These are phyloP conservation scores for Sclerurus mexicanus DNA, from an alignment of 2,113 vertebrate genomes.

Conservation along the genomic window DNA sequence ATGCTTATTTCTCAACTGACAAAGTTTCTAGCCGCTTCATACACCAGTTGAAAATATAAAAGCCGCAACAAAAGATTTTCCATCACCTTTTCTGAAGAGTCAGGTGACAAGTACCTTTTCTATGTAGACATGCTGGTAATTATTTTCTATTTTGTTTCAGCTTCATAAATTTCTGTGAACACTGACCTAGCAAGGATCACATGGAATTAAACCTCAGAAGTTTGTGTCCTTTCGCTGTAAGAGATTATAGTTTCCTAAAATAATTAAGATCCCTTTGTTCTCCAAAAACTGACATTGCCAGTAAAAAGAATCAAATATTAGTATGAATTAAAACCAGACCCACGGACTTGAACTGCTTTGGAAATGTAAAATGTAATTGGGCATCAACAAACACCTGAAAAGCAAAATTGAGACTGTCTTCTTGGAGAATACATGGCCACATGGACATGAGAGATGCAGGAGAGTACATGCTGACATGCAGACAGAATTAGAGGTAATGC, in stretches of 20 bases:
- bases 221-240: neutral
- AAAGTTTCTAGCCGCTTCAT: neutral
- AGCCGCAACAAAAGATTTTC: neutral
- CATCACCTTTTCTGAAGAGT: neutral
- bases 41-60: neutral
- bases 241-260: neutral
- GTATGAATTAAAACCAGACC: neutral
- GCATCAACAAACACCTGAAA: neutral
- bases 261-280: neutral
- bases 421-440: neutral
- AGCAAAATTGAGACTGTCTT: neutral
- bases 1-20: neutral
- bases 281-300: neutral
- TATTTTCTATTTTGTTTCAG: neutral
- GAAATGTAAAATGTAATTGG: neutral
- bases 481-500: neutral
- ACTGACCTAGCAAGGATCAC: neutral
- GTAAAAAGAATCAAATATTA: neutral
- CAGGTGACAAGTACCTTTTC: neutral
- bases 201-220: neutral
- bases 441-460: neutral
- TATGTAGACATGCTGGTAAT: neutral
- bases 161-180: neutral
- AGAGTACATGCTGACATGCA: neutral
- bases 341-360: neutral